Evolutionary conservation across 1,140 invertebrate genomes (phyloP).

Genomic region (Thereuonema tuberculata): DNA sequence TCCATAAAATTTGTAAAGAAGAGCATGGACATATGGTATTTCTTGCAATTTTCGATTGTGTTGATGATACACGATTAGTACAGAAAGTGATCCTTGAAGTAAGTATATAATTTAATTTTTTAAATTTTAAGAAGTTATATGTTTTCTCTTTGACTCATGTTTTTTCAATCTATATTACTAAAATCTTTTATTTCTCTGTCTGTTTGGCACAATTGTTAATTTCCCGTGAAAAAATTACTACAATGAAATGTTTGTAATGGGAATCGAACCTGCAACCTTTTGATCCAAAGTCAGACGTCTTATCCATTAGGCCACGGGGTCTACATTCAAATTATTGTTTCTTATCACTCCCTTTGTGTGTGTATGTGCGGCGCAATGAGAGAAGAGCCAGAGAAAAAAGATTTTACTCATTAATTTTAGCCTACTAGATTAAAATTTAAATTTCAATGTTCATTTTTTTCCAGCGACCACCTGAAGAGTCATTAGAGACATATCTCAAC

Average conservation of each 20-base stretch:
- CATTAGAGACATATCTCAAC: too few relatives aligned
- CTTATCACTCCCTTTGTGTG: too few relatives aligned
- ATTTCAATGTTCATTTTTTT: too few relatives aligned
- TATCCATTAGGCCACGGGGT: too few relatives aligned
- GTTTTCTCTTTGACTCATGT: background rate
- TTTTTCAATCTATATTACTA: background rate
- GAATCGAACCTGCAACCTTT: background rate
- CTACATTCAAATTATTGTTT: too few relatives aligned
- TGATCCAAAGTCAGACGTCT: background rate
- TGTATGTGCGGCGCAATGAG: too few relatives aligned
- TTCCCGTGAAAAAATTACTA: background rate
- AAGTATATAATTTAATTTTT: slow-evolving; percentile 12
- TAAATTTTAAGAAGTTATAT: background rate
- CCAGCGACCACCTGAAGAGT: too few relatives aligned
- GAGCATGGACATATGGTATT: slow-evolving; percentile 74
- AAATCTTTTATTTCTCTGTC: background rate
- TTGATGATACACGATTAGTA: slow-evolving; percentile 83
- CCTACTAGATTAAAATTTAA: too few relatives aligned
- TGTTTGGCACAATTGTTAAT: background rate
- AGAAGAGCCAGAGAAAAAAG: too few relatives aligned
- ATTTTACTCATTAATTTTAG: too few relatives aligned
- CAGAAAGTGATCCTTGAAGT: slow-evolving; percentile 53
- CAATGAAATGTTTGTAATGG: background rate
- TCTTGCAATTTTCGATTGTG: slow-evolving; percentile 68
- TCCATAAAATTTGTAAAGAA: slow-evolving; percentile 61